A percentile compares a stretch with the other conserved stretches of the same genome.
These are phyloP conservation scores for Acanthococcus lagerstroemiae DNA, from an alignment of 2,888 invertebrate species.

Conservation along the genomic window DNA sequence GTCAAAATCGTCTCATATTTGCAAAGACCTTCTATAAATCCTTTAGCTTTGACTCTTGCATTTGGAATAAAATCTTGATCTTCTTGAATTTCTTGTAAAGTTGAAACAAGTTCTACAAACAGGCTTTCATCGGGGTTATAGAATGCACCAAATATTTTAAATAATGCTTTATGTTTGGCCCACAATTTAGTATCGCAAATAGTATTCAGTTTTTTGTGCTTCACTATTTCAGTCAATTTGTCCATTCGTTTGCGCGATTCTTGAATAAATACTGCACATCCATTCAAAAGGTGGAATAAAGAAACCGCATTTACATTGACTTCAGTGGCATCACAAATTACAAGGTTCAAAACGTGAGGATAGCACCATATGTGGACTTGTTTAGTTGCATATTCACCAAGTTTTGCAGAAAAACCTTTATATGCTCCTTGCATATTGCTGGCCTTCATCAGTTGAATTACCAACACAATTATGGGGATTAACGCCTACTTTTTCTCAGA, in stretches of 20 bases:
- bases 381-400: conserved; percentile 21
- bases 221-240: neutral
- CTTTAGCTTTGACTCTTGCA: conserved; percentile 15
- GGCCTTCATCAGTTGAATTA: conserved; percentile 34
- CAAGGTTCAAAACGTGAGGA: conserved; percentile 34
- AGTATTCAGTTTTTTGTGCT: neutral
- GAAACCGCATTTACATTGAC: conserved; percentile 5
- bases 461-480: conserved; percentile 34
- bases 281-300: conserved; percentile 25
- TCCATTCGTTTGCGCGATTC: conserved; percentile 33
- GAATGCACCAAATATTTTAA: neutral
- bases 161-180: neutral
- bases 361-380: conserved; percentile 35
- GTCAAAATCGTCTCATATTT: conserved; percentile 30
- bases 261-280: neutral
- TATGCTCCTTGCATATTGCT: conserved; percentile 34
- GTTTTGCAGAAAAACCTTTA: conserved; percentile 32
- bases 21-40: conserved; percentile 12
- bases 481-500: no score
- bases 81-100: conserved; percentile 12
- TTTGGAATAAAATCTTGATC: conserved; percentile 15
- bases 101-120: neutral
- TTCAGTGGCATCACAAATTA: conserved; percentile 32
- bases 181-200: neutral
- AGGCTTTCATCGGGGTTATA: neutral